Conservation (phyloP, 1,140 invertebrate genomes). For the Cepaea nemoralis region DNA sequence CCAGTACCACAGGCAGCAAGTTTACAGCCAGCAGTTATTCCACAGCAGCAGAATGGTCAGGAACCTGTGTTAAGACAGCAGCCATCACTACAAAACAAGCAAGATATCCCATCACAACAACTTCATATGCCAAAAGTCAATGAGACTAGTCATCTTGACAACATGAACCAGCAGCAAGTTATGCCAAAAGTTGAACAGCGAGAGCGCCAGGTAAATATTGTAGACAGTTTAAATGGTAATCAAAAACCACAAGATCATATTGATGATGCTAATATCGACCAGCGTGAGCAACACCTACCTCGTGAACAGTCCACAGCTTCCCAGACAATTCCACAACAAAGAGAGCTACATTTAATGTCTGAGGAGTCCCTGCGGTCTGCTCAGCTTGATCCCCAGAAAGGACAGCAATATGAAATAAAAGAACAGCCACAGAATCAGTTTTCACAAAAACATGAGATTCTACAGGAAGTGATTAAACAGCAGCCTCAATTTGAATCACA, state of each 20-base stretch:
- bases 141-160: not conserved
- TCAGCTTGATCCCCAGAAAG: not conserved
- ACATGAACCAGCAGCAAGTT: conserved; percentile 8
- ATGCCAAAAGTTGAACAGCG: not conserved
- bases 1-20: not conserved
- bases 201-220: not conserved
- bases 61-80: not conserved
- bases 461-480: too few species aligned
- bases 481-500: too few species aligned
- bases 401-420: not conserved
- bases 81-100: conserved; percentile 33
- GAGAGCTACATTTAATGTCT: too few species aligned
- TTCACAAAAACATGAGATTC: too few species aligned
- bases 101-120: conserved; percentile 39
- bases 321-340: too few species aligned
- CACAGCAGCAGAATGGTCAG: not conserved
- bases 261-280: not conserved
- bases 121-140: not conserved
- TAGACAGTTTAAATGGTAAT: not conserved
- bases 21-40: not conserved
- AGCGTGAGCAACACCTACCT: not conserved
- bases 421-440: not conserved
- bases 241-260: not conserved
- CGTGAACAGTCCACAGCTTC: too few species aligned
- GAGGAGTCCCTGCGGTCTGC: not conserved